Conservation (phyloP, 1,140 invertebrate species). For the Drosophila gunungcola region DNA sequence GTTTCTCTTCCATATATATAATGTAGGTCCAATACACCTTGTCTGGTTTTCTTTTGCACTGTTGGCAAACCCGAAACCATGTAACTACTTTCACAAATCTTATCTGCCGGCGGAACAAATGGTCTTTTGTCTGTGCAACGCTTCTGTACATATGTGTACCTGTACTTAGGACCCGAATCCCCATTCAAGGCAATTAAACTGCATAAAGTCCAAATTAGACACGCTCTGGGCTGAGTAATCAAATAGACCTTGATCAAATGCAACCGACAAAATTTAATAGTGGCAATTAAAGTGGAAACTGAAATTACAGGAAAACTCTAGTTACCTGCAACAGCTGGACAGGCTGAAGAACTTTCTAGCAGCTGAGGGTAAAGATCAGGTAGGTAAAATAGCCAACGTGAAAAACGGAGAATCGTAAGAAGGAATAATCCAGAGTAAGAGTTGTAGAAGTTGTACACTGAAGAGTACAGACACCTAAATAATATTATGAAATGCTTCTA, state of each 20-base stretch:
- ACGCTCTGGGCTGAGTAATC: constrained; percentile 36
- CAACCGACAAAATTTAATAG: constrained; percentile 35
- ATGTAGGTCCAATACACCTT: neutral
- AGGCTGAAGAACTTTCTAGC: constrained; percentile 40
- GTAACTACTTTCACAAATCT: constrained; percentile 32
- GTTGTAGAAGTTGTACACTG: neutral
- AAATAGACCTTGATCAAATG: constrained; percentile 23
- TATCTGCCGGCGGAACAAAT: constrained; percentile 21
- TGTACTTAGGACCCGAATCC: constrained; percentile 32
- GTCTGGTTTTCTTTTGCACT: neutral
- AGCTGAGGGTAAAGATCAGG: constrained; percentile 19
- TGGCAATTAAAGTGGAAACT: constrained; percentile 49
- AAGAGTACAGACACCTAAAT: neutral
- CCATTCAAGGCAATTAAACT: neutral
- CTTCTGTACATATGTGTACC: constrained; percentile 27
- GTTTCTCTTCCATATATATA: neutral
- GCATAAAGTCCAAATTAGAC: constrained; percentile 40
- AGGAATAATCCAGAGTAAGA: constrained; percentile 6
- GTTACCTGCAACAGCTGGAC: constrained; percentile 25
- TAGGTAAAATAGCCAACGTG: constrained; percentile 3
- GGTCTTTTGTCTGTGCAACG: constrained; percentile 14
- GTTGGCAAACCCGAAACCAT: constrained; percentile 10
- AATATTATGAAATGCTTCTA: no score
- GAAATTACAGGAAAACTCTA: constrained; percentile 33
- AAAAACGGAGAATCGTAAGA: neutral